These are phyloP conservation scores for Dascyllus trimaculatus DNA, from an alignment of 2,113 vertebrate species.

Conservation along the genomic window DNA sequence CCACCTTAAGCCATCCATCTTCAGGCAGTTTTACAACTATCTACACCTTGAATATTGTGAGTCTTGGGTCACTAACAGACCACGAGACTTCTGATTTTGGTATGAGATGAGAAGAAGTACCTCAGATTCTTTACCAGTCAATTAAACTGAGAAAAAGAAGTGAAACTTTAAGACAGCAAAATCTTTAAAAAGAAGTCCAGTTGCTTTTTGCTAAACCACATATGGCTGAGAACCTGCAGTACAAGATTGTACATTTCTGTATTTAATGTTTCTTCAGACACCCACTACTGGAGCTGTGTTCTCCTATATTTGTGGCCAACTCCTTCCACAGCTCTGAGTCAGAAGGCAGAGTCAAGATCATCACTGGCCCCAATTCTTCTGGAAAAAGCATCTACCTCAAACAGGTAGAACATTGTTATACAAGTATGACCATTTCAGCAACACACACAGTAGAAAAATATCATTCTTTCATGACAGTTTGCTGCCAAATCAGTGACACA, in stretches of 20 bases:
- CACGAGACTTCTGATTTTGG: too few species aligned
- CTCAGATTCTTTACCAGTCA: too few species aligned
- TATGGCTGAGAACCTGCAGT: too few species aligned
- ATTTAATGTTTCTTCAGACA: constrained; percentile 82
- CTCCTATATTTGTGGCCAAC: constrained; percentile 93
- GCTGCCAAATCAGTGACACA: not conserved
- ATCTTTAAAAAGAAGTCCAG: too few species aligned
- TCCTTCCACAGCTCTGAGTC: constrained; percentile 86
- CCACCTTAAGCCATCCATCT: too few species aligned
- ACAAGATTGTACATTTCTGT: not conserved
- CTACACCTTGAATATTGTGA: too few species aligned
- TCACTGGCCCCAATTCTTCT: constrained; percentile 97
- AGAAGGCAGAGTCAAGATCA: constrained; percentile 89
- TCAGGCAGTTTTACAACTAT: too few species aligned
- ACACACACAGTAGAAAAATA: not conserved
- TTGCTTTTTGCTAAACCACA: too few species aligned
- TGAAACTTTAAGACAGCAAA: too few species aligned
- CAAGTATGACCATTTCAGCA: not conserved
- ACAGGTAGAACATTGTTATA: constrained; percentile 80
- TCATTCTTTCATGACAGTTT: not conserved
- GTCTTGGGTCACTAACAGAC: too few species aligned
- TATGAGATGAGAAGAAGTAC: too few species aligned
- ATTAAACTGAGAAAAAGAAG: too few species aligned
- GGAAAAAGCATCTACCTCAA: constrained; percentile 98
- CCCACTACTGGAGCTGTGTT: constrained; percentile 93